phyloP scores from a whole-genome alignment of 2,113 vertebrate genomes.

The human (Homo sapiens) region GRCh38 chr1:98111001-98111500 shows the following conservation, averaged over 20 bases:
- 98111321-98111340: not conserved
- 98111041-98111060: not conserved
- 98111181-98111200: not conserved
- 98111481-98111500: not conserved
- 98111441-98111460: not conserved
- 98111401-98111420: not conserved
- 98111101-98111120: not conserved
- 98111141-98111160: not conserved
- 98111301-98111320: not conserved
- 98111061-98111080: not conserved
- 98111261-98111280: not conserved
- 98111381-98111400: not conserved
- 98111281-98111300: not conserved
- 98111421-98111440: not conserved
- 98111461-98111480: not conserved
- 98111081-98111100: not conserved
- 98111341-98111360: not conserved
- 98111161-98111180: not conserved
- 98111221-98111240: not conserved
- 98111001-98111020: not conserved
- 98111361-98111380: not conserved
- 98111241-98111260: not conserved
- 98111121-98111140: not conserved
- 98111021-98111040: not conserved
- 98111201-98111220: not conserved